Conservation (phyloP, 2,113 vertebrate genomes). For the Psittacus erithacus region DNA sequence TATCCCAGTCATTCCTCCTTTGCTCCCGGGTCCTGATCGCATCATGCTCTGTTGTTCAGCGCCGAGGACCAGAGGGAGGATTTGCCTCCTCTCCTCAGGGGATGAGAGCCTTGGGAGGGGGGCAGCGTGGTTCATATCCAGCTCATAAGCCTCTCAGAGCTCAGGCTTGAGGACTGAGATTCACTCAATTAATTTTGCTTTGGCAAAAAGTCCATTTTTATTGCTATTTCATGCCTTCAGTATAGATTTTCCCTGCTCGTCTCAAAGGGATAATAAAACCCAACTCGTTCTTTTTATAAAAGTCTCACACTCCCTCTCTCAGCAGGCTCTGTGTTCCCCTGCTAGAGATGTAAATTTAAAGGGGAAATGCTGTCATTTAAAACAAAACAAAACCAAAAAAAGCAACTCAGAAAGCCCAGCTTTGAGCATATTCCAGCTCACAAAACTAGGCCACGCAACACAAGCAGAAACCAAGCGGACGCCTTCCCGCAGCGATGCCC, state of each 20-base stretch:
- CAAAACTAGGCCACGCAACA: slow-evolving; percentile 28
- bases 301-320: slow-evolving; percentile 70
- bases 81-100: not conserved
- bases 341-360: slow-evolving; percentile 60
- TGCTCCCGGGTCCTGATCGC: not conserved
- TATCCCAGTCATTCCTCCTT: not conserved
- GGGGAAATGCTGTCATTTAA: slow-evolving; percentile 59
- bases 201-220: slow-evolving; percentile 76
- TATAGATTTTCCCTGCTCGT: slow-evolving; percentile 77
- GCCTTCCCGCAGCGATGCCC: not conserved
- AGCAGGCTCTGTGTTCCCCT: slow-evolving; percentile 64
- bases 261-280: slow-evolving; percentile 78
- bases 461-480: not conserved
- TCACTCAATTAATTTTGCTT: slow-evolving; percentile 75
- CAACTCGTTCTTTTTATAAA: slow-evolving; percentile 67
- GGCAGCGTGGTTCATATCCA: slow-evolving; percentile 54
- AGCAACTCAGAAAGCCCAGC: slow-evolving; percentile 48
- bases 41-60: not conserved
- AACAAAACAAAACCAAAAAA: slow-evolving; percentile 56
- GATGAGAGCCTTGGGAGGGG: slow-evolving; percentile 51
- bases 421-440: slow-evolving; percentile 43
- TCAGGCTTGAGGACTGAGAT: slow-evolving; percentile 62
- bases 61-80: not conserved
- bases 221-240: slow-evolving; percentile 74
- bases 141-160: slow-evolving; percentile 57